These are phyloP conservation scores for Anneissia japonica DNA, from an alignment of 35 echinoderm and acorn worm species.

Conservation along the genomic window DNA sequence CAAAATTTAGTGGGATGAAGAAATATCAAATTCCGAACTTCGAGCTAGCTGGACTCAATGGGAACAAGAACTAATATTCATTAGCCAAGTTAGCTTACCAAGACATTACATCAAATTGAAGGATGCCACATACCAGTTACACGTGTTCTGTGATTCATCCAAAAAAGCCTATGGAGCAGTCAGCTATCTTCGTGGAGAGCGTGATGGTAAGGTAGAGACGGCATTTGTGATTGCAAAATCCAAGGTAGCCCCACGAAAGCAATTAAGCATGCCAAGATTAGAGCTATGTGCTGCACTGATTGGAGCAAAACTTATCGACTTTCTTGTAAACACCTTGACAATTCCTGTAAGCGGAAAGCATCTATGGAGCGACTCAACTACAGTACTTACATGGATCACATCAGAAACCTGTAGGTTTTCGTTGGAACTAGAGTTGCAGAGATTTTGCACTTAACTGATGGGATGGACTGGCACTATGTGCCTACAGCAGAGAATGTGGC, in stretches of 20 bases:
- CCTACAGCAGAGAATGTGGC: slow-evolving; percentile 6
- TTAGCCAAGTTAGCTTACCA: not conserved
- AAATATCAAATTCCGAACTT: not conserved
- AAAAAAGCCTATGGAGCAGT: slow-evolving; percentile 17
- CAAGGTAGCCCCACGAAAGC: not conserved
- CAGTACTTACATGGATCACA: not conserved
- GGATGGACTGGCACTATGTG: not conserved
- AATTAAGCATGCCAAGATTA: not conserved
- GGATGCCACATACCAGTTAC: slow-evolving; percentile 1
- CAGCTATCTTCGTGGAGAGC: not conserved
- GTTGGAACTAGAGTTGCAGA: not conserved
- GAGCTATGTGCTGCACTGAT: slow-evolving; percentile 7
- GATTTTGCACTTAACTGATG: not conserved
- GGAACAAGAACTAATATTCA: not conserved
- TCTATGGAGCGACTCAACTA: slow-evolving; percentile 20
- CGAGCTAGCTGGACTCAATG: not conserved
- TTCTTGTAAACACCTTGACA: not conserved
- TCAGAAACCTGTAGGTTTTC: slow-evolving; percentile 13
- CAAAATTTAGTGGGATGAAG: not conserved
- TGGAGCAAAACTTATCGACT: not conserved
- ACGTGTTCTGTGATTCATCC: slow-evolving; percentile 1
- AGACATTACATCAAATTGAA: not conserved
- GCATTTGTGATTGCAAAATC: slow-evolving; percentile 16
- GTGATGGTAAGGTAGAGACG: not conserved
- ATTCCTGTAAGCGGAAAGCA: not conserved